Base-by-base conservation (phyloP, 2,113 vertebrate genomes). In the Fukomys damarensis region DNA sequence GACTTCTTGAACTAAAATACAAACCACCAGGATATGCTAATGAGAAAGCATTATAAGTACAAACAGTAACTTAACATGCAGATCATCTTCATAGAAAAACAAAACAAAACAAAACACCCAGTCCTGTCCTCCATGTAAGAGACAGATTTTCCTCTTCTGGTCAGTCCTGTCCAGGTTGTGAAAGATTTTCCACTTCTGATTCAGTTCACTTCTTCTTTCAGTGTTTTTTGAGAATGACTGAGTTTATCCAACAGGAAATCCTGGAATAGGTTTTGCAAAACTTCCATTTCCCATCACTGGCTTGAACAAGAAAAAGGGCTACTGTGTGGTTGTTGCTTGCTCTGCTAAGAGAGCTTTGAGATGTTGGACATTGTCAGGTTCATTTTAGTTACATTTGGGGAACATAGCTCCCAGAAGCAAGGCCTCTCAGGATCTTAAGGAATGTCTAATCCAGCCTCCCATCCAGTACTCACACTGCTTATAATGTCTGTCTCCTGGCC, bases 221-320 rank as follows among this genome's bases (percentile, higher is more conserved):
- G 79, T 86, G 83, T 94, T 91, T 96, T 95, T 66, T 65, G 76
- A 93, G 74, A 89, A 80, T 0, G 13, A 76, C 91, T 59, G 79
- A 65, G 54, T 56, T 93, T 95, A 81, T 93, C 83, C 74, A 87
- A 91, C 86, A 97, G 93, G 94, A 97, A 97, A 96, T 77, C 87
- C 88, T 96, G 87, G 93, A 93, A 77, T 72, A 86, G 58, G 38
- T 95, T 96, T 86, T 89, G 96, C 87, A 97, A 94, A 59, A 84
- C 83, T 35, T 97, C 77, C 12, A 82, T 92, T 95, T 91, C 91
- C 89, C 54, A 72, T 70, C 83, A 84, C 61, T 24, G 63, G 70
- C 92, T 91, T 63, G 72, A 68, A 77, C 22, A 72, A 86, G 89
- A 93, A 66, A 65, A 80, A 93, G 65, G 59, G 88, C 66, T n/a